phyloP scores from a whole-genome alignment of 2,113 vertebrate genomes.

The Pyxicephalus adspersus region DNA sequence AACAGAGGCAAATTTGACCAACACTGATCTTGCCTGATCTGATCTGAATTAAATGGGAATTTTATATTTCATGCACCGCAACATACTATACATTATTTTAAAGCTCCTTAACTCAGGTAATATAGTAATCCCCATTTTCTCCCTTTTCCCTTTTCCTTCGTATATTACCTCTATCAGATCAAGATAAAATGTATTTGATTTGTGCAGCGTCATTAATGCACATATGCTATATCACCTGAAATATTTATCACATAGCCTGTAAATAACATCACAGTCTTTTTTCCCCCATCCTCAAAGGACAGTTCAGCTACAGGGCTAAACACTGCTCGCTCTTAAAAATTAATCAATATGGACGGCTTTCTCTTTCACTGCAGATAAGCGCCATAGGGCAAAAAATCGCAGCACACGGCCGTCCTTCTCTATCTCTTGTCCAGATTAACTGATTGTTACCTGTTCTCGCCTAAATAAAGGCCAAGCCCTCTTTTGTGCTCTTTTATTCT shows the following conservation, averaged over 20 bases:
- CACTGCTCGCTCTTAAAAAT: constrained; percentile 24
- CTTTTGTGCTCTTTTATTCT: too few species aligned
- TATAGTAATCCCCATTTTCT: too few species aligned
- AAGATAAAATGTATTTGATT: too few species aligned
- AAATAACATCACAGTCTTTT: constrained; percentile 23
- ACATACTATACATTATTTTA: too few species aligned
- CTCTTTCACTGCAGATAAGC: constrained; percentile 21
- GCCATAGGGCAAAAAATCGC: constrained; percentile 15
- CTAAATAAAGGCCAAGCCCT: too few species aligned
- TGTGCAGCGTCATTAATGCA: background rate
- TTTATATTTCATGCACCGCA: too few species aligned
- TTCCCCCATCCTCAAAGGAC: background rate
- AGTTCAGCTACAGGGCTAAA: constrained; percentile 34
- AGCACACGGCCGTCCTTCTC: background rate
- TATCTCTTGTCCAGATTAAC: background rate
- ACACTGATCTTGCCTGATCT: too few species aligned
- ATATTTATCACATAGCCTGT: constrained; percentile 1
- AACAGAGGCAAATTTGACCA: too few species aligned
- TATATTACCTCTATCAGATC: too few species aligned
- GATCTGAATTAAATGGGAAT: too few species aligned
- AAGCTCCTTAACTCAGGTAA: too few species aligned
- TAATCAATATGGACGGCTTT: constrained; percentile 27
- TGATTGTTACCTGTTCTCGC: background rate
- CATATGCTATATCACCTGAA: background rate
- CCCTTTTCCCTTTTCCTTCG: too few species aligned